These are phyloP conservation scores for Notothenia coriiceps DNA, from an alignment of 2,113 vertebrate species.

Conservation along the genomic window DNA sequence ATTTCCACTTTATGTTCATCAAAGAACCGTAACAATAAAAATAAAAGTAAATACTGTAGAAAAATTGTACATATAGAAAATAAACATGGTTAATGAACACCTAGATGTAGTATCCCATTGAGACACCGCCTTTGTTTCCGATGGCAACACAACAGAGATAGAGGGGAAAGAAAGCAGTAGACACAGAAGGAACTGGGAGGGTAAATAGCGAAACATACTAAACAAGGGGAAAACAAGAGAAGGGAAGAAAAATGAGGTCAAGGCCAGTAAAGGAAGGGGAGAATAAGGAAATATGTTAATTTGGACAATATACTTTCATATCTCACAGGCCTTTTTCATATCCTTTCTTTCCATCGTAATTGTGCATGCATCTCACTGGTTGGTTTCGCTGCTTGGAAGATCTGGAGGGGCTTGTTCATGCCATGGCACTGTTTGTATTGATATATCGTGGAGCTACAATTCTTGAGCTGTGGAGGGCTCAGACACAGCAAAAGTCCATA, in stretches of 20 bases:
- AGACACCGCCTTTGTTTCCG: constrained; percentile 68
- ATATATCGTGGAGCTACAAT: constrained; percentile 53
- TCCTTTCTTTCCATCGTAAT: constrained; percentile 41
- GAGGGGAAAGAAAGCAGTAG: constrained; percentile 53
- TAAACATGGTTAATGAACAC: constrained; percentile 85
- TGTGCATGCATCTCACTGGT: constrained; percentile 76
- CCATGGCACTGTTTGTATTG: constrained; percentile 68
- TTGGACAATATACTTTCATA: constrained; percentile 62
- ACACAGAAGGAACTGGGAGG: constrained; percentile 26
- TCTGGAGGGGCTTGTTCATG: constrained; percentile 57
- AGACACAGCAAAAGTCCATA: constrained; percentile 44
- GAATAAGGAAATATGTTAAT: constrained; percentile 59
- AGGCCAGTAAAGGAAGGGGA: constrained; percentile 60
- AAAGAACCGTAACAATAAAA: constrained; percentile 90
- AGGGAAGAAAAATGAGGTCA: constrained; percentile 30
- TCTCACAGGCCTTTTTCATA: constrained; percentile 58
- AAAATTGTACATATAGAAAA: constrained; percentile 89
- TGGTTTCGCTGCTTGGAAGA: constrained; percentile 63
- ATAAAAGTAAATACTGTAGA: constrained; percentile 89
- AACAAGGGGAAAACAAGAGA: constrained; percentile 48
- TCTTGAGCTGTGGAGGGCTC: constrained; percentile 46
- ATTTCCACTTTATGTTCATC: constrained; percentile 89
- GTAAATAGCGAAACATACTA: constrained; percentile 22
- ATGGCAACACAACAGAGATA: constrained; percentile 75
- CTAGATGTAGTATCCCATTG: constrained; percentile 75